phyloP scores from a whole-genome alignment of 1,140 invertebrate species.

The Paraescarpia echinospica region DNA sequence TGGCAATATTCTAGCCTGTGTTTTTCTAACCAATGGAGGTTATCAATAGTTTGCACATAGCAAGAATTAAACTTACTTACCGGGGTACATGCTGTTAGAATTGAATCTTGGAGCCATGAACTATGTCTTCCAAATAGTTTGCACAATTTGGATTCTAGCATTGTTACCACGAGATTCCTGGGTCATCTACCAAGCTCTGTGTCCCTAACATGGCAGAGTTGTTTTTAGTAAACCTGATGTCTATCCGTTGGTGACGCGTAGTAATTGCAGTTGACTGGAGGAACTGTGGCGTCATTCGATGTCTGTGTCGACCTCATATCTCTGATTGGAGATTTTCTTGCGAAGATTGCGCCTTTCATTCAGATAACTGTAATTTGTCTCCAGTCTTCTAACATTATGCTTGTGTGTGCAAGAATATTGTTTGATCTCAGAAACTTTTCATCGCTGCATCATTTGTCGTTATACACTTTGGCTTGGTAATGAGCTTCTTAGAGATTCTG shows the following conservation, averaged over 20 bases:
- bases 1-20: background rate
- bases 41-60: background rate
- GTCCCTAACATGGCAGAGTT: background rate
- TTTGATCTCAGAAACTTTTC: background rate
- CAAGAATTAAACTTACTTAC: no score
- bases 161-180: background rate
- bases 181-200: background rate
- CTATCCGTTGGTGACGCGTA: background rate
- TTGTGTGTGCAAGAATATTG: background rate
- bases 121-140: no score
- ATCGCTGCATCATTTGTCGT: background rate
- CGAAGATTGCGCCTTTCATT: background rate
- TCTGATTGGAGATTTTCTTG: background rate
- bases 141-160: background rate
- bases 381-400: background rate
- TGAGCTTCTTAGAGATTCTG: background rate
- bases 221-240: background rate
- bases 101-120: no score
- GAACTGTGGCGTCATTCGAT: background rate
- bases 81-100: no score
- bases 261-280: background rate
- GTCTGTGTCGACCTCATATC: background rate
- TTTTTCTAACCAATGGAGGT: background rate
- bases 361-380: background rate
- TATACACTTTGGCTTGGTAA: background rate